phyloP scores from a whole-genome alignment of 2,113 vertebrate genomes.

The Bubo bubo region DNA sequence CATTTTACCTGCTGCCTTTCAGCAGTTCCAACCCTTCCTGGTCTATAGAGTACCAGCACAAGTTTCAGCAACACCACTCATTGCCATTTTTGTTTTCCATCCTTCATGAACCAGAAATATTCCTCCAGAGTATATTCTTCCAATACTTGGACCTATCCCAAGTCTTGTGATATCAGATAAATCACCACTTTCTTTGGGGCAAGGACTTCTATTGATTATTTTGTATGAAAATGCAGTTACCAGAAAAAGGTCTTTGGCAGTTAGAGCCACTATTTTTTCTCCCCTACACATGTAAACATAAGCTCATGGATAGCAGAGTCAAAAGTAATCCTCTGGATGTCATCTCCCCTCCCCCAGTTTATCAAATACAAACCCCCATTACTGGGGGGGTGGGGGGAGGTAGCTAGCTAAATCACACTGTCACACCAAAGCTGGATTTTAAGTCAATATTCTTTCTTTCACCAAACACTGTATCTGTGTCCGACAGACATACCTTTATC shows the following conservation, averaged over 20 bases:
- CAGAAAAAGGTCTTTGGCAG: background rate
- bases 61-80: constrained; percentile 5
- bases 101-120: background rate
- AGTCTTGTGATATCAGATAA: background rate
- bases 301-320: background rate
- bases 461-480: background rate
- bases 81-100: background rate
- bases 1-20: background rate
- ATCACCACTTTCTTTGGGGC: background rate
- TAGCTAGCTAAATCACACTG: background rate
- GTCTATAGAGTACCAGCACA: background rate
- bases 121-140: background rate
- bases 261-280: background rate
- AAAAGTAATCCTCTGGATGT: background rate
- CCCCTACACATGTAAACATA: background rate
- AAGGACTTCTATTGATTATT: background rate
- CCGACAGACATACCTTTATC: background rate
- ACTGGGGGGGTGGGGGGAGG: rapidly evolving
- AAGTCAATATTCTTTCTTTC: background rate
- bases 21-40: background rate
- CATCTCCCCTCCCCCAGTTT: background rate
- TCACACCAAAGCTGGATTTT: background rate
- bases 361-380: background rate
- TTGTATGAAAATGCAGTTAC: background rate
- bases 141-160: background rate